Evolutionary conservation across 2,113 vertebrate species (phyloP), one percentile per base, ranked within the genome.

Genomic region (Hemichromis elongatus): DNA sequence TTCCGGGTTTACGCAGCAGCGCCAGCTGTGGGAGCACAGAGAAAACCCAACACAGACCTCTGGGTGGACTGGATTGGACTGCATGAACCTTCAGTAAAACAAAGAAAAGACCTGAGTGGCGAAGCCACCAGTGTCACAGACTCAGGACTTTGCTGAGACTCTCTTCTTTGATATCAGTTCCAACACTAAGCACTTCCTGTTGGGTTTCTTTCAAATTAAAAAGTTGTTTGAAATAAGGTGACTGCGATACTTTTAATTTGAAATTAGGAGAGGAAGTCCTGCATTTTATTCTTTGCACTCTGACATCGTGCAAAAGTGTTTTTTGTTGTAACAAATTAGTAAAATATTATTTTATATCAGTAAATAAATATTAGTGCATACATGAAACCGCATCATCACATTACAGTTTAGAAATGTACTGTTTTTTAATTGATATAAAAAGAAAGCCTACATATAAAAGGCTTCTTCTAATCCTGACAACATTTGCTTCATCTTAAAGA

Each of bases 211-310:
- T 66, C 35, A 66, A 19, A 66, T 40, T 66, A 66, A 66, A 66
- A 24, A n/a, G 33, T 66, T 40, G 21, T 66, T 40, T 40, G 0
- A 21, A 40, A 40, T 14, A 2, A 40, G 33, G 6, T 0, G 35
- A 21, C 12, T 66, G 19, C 11, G 40, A 14, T 37, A 21, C 11
- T 2, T 35, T 66, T 66, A 66, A 5, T 40, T 19, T 40, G n/a
- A 40, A 66, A 40, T 40, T 66, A 40, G 21, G 35, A 40, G 19
- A 66, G 61, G 61, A 66, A 5, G n/a, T 21, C 19, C 35, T 40
- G 4, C 6, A 0, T 21, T 66, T 37, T 66, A 14, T 66, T 66
- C 61, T 21, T 33, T 21, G 35, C 7, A 14, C 61, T 66, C 33
- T 3, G 35, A 66, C 11, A n/a, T 40, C 0, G 7, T 40, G 11